Evolutionary conservation across 2,797 vertebrate genomes (phyloP), one percentile per base, ranked within the genome.

Genomic region (Hipposideros larvatus): DNA sequence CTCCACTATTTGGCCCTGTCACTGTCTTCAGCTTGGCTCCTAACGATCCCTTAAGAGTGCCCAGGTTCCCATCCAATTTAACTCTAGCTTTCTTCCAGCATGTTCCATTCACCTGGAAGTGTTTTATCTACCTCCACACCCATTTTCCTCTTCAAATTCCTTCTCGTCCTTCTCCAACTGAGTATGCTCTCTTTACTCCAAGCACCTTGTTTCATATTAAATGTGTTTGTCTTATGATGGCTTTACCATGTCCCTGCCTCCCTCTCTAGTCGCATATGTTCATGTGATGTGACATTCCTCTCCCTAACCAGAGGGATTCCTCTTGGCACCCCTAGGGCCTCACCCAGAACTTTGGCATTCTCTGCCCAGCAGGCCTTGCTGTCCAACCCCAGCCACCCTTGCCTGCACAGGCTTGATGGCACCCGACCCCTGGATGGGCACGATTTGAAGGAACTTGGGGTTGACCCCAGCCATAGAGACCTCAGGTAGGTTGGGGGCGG

Each of bases 1-100:
- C n/a, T 34, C 65, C 3, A 0, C 24, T 5, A 1, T 0, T 1
- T 1, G 59, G 15, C 11, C 48, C 71, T 3, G 11, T 28, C 24
- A 2, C 11, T 3, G 1, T 37, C 70, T 66, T 63, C n/a, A 37
- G 70, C 13, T 13, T 37, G 70, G 19, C 15, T 79, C 57, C 57
- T n/a, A 14, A 31, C 0, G 15, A 18, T 31, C 31, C 41, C n/a
- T 57, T 5, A 15, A 5, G 34, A 37, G 18, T 22, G 11, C 28
- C 48, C 57, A 10, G 61, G 75, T 16, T 24, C 34, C 71, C 13
- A 5, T 8, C 53, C 19, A 6, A 34, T 46, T 14, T 8, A 48
- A 51, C 26, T 34, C 26, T 53, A 24, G 43, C n/a, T 89, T 79
- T 53, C 80, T 88, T 59, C 92, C 53, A 61, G 87, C 28, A 41